Percentiles rank a stretch among this genome's conserved stretches.
These are phyloP conservation scores for Motacilla tschutschensis DNA, from an alignment of 2,113 vertebrate species.

Conservation along the genomic window DNA sequence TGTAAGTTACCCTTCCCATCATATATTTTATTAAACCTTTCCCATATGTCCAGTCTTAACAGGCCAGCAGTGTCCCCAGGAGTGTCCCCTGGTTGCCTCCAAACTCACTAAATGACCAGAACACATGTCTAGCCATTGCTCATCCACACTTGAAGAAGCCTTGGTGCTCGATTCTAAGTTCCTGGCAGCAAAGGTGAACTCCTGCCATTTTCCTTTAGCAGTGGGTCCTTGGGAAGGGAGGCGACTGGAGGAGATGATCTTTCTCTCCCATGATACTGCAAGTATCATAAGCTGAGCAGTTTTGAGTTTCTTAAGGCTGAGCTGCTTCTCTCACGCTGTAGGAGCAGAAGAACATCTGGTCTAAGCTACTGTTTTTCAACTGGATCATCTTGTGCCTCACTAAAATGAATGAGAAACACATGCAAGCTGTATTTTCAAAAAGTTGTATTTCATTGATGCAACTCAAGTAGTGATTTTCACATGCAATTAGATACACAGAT, in stretches of 20 bases:
- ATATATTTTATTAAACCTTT: not conserved
- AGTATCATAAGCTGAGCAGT: not conserved
- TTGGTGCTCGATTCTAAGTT: not conserved
- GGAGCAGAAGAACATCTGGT: constrained; percentile 64
- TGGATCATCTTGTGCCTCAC: constrained; percentile 62
- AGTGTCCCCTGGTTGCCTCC: not conserved
- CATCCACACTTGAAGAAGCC: not conserved
- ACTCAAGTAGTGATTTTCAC: constrained; percentile 64
- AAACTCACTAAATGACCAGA: not conserved
- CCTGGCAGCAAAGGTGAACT: not conserved
- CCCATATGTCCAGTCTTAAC: not conserved
- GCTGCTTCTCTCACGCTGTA: constrained; percentile 55
- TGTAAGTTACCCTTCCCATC: not conserved
- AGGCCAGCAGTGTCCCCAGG: not conserved
- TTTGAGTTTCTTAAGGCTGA: constrained; percentile 25
- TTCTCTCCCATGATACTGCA: constrained; percentile 11
- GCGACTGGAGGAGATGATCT: not conserved
- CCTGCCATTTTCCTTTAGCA: not conserved
- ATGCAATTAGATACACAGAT: constrained; percentile 66
- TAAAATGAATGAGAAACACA: constrained; percentile 70
- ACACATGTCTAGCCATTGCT: not conserved
- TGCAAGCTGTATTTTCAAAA: constrained; percentile 51
- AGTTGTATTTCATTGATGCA: constrained; percentile 55
- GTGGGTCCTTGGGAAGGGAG: not conserved
- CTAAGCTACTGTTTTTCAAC: constrained; percentile 71